Percentiles rank a stretch among this genome's conserved stretches.
Conservation (phyloP, 2,113 vertebrate species). For the Meleagris gallopavo region DNA sequence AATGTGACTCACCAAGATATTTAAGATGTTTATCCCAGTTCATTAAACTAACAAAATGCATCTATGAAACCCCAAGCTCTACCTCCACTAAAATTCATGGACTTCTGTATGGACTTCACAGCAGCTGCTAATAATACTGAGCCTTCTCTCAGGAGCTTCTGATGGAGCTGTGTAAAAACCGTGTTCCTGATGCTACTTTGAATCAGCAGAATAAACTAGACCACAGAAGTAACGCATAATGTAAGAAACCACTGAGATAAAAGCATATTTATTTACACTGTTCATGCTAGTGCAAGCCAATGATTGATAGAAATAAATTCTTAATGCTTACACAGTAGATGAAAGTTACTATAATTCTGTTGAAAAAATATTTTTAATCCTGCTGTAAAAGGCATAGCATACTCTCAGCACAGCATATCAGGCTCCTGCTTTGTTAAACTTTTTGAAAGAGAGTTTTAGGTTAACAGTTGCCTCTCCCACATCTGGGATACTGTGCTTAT, state of each 20-base stretch:
- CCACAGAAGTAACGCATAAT: not conserved
- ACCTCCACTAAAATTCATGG: not conserved
- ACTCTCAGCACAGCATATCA: not conserved
- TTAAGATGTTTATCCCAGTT: conserved; percentile 22
- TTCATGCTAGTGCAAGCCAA: not conserved
- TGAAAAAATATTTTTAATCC: not conserved
- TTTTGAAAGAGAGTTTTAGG: not conserved
- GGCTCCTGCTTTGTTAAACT: not conserved
- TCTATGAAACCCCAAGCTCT: not conserved
- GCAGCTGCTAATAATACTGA: not conserved
- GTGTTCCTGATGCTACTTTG: not conserved
- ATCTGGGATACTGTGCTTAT: not conserved
- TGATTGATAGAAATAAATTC: not conserved
- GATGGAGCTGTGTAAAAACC: not conserved
- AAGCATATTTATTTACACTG: not conserved
- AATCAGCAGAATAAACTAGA: not conserved
- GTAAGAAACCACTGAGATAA: not conserved
- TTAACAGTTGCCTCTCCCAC: not conserved
- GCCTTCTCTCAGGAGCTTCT: not conserved
- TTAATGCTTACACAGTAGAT: conserved; percentile 12
- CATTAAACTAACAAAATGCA: conserved; percentile 15
- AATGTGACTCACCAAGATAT: not conserved
- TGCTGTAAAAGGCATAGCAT: not conserved
- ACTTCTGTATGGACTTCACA: not conserved
- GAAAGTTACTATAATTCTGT: not conserved